A percentile compares a stretch with the other conserved stretches of the same genome.
Conservation (phyloP, 1,140 invertebrate species). For the Dinoponera quadriceps region DNA sequence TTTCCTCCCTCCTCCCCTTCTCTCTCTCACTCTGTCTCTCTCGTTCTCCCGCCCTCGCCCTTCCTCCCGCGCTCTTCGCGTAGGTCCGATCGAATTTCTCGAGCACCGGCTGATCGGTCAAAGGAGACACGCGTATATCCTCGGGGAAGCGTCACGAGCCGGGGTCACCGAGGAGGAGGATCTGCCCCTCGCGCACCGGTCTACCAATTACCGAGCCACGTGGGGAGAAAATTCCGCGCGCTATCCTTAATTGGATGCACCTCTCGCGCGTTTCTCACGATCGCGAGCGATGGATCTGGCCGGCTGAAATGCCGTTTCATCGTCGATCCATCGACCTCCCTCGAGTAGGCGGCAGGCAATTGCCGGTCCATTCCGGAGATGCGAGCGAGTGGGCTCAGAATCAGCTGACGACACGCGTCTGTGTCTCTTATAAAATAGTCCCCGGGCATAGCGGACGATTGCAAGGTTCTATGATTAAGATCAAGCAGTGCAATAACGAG, state of each 20-base stretch:
- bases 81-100: slow-evolving; percentile 47
- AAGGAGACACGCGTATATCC: neutral
- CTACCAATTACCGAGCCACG: slow-evolving; percentile 3
- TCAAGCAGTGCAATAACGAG: no score
- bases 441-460: neutral
- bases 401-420: no score
- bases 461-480: no score
- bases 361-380: no score
- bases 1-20: no score
- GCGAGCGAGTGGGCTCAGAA: no score
- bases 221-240: slow-evolving; percentile 33
- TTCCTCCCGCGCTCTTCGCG: neutral
- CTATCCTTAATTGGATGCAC: slow-evolving; percentile 52
- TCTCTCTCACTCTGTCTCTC: no score
- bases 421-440: no score
- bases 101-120: neutral
- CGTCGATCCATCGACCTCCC: neutral
- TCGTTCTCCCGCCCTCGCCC: no score
- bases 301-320: slow-evolving; percentile 18
- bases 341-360: neutral
- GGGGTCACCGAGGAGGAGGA: no score
- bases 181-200: neutral
- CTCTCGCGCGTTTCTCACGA: slow-evolving; percentile 47
- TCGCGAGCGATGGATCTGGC: slow-evolving; percentile 41
- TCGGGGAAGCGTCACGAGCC: neutral